Conservation (phyloP, 2,888 invertebrate genomes). For the Leptogaster cylindrica region DNA sequence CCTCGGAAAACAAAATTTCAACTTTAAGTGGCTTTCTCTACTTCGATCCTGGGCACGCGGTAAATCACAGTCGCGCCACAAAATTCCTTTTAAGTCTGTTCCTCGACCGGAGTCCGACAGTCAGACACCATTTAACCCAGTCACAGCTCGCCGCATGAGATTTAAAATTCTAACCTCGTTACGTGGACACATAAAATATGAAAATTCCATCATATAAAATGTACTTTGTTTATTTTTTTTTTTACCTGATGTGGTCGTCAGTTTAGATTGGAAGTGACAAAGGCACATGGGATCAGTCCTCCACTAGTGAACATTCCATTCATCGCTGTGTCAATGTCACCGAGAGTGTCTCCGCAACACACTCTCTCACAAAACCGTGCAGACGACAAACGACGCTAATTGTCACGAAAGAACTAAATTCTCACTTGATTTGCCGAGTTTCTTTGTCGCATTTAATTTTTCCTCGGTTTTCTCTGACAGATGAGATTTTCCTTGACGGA, state of each 20-base stretch:
- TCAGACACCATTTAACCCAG: constrained; percentile 33
- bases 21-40: no score
- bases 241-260: constrained; percentile 1
- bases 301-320: background rate
- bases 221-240: background rate
- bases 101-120: constrained; percentile 1
- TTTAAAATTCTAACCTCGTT: constrained; percentile 47
- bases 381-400: background rate
- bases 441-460: constrained; percentile 6
- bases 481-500: no score
- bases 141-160: constrained; percentile 17
- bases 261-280: constrained; percentile 20
- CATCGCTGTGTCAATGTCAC: constrained; percentile 10
- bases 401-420: constrained; percentile 5
- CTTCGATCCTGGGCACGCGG: constrained; percentile 13
- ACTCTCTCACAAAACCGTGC: background rate
- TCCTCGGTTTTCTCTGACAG: no score
- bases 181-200: constrained; percentile 46
- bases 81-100: constrained; percentile 3
- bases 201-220: constrained; percentile 46
- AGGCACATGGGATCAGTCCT: constrained; percentile 3
- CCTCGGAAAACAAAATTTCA: no score
- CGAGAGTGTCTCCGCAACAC: constrained; percentile 1
- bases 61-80: constrained; percentile 3
- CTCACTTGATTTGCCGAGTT: constrained; percentile 8